A percentile compares a stretch with the other conserved stretches of the same genome.
Evolutionary conservation across 2,888 invertebrate genomes (phyloP).

Genomic region (Thymelicus lineola): DNA sequence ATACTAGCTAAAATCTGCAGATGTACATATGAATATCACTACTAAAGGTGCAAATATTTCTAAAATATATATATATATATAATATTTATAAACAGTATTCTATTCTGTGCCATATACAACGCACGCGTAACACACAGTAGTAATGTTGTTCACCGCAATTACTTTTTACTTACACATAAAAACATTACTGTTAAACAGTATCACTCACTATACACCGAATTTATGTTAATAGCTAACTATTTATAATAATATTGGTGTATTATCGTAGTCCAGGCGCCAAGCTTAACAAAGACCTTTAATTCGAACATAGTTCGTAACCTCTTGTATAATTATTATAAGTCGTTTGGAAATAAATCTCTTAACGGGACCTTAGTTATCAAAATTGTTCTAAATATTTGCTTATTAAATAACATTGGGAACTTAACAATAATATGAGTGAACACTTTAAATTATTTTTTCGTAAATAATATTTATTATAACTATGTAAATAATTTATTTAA

Average conservation of each 20-base stretch:
- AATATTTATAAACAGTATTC: slow-evolving; percentile 76
- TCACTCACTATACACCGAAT: slow-evolving; percentile 77
- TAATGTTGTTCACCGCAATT: slow-evolving; percentile 57
- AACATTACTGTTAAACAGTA: slow-evolving; percentile 82
- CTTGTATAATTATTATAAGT: background rate
- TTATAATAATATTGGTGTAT: slow-evolving; percentile 72
- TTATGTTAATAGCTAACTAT: slow-evolving; percentile 71
- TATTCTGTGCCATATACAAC: slow-evolving; percentile 81
- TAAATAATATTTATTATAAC: slow-evolving; percentile 31
- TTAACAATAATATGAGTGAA: slow-evolving; percentile 4
- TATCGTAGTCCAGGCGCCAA: slow-evolving; percentile 72
- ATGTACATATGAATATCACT: slow-evolving; percentile 80
- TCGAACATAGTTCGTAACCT: background rate
- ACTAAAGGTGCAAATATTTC: slow-evolving; percentile 84
- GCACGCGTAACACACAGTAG: slow-evolving; percentile 77
- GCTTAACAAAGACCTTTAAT: slow-evolving; percentile 42
- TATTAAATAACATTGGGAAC: slow-evolving; percentile 3
- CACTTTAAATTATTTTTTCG: slow-evolving; percentile 26
- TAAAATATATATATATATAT: slow-evolving; percentile 74
- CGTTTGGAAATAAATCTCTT: background rate
- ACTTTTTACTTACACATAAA: slow-evolving; percentile 68
- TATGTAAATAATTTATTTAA: slow-evolving; percentile 24
- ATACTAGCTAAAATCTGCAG: slow-evolving; percentile 79
- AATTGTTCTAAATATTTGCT: slow-evolving; percentile 4
- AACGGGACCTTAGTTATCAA: background rate